phyloP scores from a whole-genome alignment of 2,797 vertebrate species.

The Enteromius paludinosus region DNA sequence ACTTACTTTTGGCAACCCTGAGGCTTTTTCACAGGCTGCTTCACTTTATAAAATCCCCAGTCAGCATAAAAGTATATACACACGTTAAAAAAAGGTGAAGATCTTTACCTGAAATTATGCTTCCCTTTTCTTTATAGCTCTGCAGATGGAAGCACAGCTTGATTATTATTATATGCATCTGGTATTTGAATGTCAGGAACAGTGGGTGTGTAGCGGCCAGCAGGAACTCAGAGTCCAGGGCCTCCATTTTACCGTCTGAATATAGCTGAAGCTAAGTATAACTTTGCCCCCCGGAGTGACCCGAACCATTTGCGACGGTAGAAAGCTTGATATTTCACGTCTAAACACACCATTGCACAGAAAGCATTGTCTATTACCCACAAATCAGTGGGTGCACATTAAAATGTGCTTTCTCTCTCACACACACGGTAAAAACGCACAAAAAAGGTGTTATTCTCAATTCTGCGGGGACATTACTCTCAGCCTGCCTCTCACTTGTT shows the following conservation, averaged over 20 bases:
- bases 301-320: background rate
- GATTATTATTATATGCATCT: slow-evolving; percentile 51
- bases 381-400: slow-evolving; percentile 43
- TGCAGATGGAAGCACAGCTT: slow-evolving; percentile 48
- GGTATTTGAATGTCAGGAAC: slow-evolving; percentile 52
- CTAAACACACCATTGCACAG: slow-evolving; percentile 17
- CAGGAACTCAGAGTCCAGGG: slow-evolving; percentile 33
- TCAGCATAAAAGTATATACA: slow-evolving; percentile 37
- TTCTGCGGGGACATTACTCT: slow-evolving; percentile 6
- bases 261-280: slow-evolving; percentile 35
- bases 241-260: slow-evolving; percentile 23
- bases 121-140: slow-evolving; percentile 31
- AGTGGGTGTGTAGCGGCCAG: slow-evolving; percentile 39
- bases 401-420: background rate
- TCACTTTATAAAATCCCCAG: slow-evolving; percentile 1
- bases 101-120: slow-evolving; percentile 40
- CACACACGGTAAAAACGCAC: background rate
- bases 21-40: slow-evolving; percentile 17
- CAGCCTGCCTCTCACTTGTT: slow-evolving; percentile 15
- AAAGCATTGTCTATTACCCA: slow-evolving; percentile 40
- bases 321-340: slow-evolving; percentile 39
- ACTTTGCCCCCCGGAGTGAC: slow-evolving; percentile 37
- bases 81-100: slow-evolving; percentile 28
- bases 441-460: slow-evolving; percentile 19
- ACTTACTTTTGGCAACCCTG: slow-evolving; percentile 17